Evolutionary conservation across 2,113 vertebrate species (phyloP), one percentile per base, ranked within the genome.

Genomic region (Cottus gobio): DNA sequence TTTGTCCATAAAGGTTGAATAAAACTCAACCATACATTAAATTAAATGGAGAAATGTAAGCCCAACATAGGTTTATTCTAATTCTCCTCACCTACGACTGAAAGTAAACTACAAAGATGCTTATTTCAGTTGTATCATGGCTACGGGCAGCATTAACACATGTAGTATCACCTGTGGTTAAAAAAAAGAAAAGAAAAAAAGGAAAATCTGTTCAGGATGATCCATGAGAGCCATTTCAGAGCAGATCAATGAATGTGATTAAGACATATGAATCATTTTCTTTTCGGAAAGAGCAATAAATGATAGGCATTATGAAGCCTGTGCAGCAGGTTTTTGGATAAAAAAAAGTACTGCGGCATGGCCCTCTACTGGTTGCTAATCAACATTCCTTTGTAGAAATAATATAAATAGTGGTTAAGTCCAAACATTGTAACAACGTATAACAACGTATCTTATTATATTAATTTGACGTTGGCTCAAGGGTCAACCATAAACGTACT

Each of bases 1-100:
- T 70, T 90, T 87, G 87, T 92, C 90, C 74, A 88, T 75, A 85
- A 79, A 83, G 94, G 93, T 85, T 97, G 96, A 97, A 95, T 94
- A 96, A 96, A 97, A 97, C 95, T 97, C 96, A 96, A 94, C 95
- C 95, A 94, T 93, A 86, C 72, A 73, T 70, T 4, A 83, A 64
- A 71, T 37, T 71, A 71, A 85, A 28, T 50, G 69, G 24, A 78
- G 18, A 34, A 65, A 70, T 74, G 75, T 60, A 61, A 69, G 16
- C 30, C n/a, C 54, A 71, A 63, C 18, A 4, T 65, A 20, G 10
- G 67, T 62, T 77, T 13, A 76, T 75, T 83, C 87, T 15, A 39
- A 22, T 78, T 79, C 20, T 77, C 39, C 37, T 68, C 36, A 60
- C 39, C 31, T 54, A 5, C 16, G 2, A 60, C 61, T 58, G 52